These are phyloP conservation scores for Sternarchorhynchus goeldii DNA, from an alignment of 2,797 vertebrate species.

Conservation along the genomic window DNA sequence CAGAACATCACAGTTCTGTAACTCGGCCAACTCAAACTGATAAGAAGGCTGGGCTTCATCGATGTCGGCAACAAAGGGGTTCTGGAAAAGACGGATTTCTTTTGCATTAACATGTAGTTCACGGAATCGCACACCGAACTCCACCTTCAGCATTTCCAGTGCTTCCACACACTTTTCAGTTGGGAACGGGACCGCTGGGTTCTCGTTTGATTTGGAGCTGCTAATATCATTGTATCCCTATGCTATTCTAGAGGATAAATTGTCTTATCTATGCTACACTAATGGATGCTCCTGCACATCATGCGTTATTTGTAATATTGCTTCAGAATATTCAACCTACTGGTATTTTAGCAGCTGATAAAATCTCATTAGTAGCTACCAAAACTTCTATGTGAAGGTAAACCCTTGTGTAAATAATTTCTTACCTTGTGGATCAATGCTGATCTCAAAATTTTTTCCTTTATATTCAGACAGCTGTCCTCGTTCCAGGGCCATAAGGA, in stretches of 20 bases:
- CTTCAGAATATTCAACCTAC: too few species aligned
- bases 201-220: too few species aligned
- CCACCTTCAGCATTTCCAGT: too few species aligned
- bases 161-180: too few species aligned
- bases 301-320: too few species aligned
- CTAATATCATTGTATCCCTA: too few species aligned
- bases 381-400: background rate
- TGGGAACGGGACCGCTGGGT: too few species aligned
- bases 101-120: constrained; percentile 40
- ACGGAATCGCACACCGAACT: too few species aligned
- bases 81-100: constrained; percentile 36
- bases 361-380: background rate
- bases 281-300: too few species aligned
- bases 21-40: constrained; percentile 55
- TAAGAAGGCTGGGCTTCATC: constrained; percentile 43
- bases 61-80: constrained; percentile 45
- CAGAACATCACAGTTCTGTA: constrained; percentile 53
- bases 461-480: background rate
- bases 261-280: too few species aligned
- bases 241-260: too few species aligned
- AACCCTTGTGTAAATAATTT: background rate
- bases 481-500: constrained; percentile 11
- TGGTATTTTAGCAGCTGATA: too few species aligned
- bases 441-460: background rate
- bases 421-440: constrained; percentile 27